Evolutionary conservation across 2,888 invertebrate genomes (phyloP).

Genomic region (Balanococcus diminutus): DNA sequence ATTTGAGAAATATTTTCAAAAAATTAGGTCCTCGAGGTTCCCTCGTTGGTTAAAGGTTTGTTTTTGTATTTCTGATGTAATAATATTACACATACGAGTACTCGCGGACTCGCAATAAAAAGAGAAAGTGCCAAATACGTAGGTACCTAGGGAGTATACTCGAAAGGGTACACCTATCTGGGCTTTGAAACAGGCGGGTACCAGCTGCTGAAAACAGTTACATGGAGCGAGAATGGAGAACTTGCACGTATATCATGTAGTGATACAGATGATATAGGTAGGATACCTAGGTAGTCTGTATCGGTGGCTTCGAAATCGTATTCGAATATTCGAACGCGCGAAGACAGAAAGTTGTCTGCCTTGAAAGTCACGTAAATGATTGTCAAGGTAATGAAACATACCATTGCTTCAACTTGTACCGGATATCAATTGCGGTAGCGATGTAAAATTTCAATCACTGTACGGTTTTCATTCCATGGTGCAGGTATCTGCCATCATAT

Average conservation of each 20-base stretch:
- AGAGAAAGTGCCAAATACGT: neutral
- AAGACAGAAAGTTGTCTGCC: constrained; percentile 55
- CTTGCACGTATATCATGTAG: neutral
- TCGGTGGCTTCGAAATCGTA: constrained; percentile 8
- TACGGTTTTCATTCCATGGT: neutral
- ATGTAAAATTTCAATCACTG: constrained; percentile 37
- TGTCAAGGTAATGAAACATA: constrained; percentile 54
- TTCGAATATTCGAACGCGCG: constrained; percentile 29
- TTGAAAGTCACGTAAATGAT: constrained; percentile 45
- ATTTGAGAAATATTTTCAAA: neutral
- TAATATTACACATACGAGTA: too few species aligned
- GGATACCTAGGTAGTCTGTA: neutral
- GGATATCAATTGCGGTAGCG: constrained; percentile 47
- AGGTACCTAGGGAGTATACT: neutral
- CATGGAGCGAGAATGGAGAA: neutral
- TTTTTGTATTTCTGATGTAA: neutral
- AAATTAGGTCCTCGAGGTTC: neutral
- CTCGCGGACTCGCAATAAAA: neutral
- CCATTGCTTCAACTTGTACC: constrained; percentile 47
- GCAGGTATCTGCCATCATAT: constrained; percentile 18
- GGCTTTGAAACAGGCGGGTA: neutral
- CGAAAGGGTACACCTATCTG: neutral
- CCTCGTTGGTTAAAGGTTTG: too few species aligned
- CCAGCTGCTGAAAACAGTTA: neutral
- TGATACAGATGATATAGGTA: neutral